Percentiles rank a stretch among this genome's conserved stretches.
phyloP scores from a whole-genome alignment of 2,797 vertebrate genomes.

The Numenius phaeopus region DNA sequence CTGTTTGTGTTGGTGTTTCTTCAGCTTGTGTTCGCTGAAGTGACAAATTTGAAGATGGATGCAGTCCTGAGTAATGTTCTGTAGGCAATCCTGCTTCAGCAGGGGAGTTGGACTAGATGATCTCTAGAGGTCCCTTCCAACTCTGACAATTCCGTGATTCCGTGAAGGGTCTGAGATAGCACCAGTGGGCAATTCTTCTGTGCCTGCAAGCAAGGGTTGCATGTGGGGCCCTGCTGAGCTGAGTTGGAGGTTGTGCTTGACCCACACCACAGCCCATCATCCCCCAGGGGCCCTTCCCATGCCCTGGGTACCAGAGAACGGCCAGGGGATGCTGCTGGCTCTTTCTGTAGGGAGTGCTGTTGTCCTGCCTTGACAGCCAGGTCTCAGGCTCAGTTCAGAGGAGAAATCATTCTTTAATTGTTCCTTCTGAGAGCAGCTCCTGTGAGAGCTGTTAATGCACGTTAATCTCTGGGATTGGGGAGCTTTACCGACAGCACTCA shows the following conservation, averaged over 20 bases:
- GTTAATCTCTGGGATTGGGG: neutral
- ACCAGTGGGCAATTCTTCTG: neutral
- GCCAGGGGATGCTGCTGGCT: neutral
- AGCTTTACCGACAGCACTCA: neutral
- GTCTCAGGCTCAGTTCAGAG: neutral
- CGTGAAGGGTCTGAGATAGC: neutral
- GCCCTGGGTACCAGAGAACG: rapidly evolving
- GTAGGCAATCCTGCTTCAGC: no score
- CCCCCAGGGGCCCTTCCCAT: neutral
- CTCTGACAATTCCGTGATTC: no score
- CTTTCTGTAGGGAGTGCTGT: neutral
- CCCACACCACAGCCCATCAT: rapidly evolving
- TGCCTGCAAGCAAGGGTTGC: neutral
- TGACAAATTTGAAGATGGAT: neutral
- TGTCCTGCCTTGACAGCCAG: neutral
- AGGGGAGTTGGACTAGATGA: no score
- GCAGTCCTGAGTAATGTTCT: no score
- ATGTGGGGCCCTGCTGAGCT: neutral
- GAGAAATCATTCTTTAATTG: neutral
- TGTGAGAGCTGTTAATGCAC: neutral
- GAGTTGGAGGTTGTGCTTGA: rapidly evolving
- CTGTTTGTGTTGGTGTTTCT: neutral
- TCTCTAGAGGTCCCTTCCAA: no score
- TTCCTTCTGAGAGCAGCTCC: neutral
- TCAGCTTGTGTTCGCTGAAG: neutral